phyloP scores from a whole-genome alignment of 2,113 vertebrate species.

The Cettia cetti region DNA sequence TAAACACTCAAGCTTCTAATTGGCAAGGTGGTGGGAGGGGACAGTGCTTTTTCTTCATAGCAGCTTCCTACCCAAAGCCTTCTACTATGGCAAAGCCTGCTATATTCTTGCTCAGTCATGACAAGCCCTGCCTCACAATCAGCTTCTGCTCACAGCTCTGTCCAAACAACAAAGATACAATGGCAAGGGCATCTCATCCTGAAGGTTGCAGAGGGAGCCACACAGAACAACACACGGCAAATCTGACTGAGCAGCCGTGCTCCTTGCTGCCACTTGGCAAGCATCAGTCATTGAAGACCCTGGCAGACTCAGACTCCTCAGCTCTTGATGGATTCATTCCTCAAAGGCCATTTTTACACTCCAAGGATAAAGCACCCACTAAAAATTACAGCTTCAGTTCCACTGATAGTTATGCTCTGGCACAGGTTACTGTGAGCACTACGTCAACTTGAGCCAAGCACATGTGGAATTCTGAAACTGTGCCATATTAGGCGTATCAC shows the following conservation, averaged over 20 bases:
- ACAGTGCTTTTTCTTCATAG: neutral
- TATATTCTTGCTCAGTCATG: neutral
- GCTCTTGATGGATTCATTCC: fast-evolving
- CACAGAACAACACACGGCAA: neutral
- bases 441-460: neutral
- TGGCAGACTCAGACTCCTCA: fast-evolving
- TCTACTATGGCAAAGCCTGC: neutral
- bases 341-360: neutral
- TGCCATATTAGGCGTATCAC: neutral
- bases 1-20: neutral
- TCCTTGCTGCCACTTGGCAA: neutral
- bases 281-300: fast-evolving
- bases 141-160: neutral
- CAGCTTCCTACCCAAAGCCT: neutral
- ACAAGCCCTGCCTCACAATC: neutral
- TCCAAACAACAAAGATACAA: neutral
- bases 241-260: fast-evolving
- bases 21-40: neutral
- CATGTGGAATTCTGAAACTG: neutral
- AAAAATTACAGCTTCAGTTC: neutral
- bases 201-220: fast-evolving
- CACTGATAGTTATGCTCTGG: neutral
- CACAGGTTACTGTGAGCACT: neutral
- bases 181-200: fast-evolving
- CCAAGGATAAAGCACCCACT: neutral